Conservation (phyloP, 2,113 vertebrate genomes). For the Callorhinus ursinus region DNA sequence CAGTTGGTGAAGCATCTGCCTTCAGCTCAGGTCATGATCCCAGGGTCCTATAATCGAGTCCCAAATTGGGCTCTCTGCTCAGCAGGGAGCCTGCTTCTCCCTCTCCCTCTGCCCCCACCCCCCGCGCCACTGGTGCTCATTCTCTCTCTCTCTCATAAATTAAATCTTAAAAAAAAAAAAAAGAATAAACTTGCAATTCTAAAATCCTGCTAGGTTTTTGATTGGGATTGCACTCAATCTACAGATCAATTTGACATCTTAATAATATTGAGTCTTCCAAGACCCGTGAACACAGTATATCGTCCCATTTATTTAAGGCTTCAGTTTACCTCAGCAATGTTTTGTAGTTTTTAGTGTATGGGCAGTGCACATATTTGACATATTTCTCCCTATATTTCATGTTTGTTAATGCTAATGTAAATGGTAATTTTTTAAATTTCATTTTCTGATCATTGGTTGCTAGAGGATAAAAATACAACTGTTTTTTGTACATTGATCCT, state of each 20-base stretch:
- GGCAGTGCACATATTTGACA: not conserved
- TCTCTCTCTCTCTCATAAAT: not conserved
- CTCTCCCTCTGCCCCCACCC: not conserved
- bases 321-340: not conserved
- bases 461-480: not conserved
- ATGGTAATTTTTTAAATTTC: not conserved
- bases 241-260: not conserved
- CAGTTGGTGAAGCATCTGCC: not conserved
- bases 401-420: not conserved
- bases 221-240: not conserved
- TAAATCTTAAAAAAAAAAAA: not conserved
- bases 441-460: not conserved
- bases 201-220: slow-evolving; percentile 1
- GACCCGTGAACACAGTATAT: not conserved
- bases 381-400: not conserved
- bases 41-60: not conserved
- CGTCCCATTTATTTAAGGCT: not conserved
- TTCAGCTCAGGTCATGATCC: not conserved
- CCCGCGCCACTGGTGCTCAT: not conserved
- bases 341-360: not conserved
- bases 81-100: not conserved
- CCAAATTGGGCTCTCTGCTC: not conserved
- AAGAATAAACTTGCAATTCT: not conserved
- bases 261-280: not conserved
- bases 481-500: not conserved